These are phyloP conservation scores for Globia sparganii DNA, from an alignment of 2,888 invertebrate species.

Conservation along the genomic window DNA sequence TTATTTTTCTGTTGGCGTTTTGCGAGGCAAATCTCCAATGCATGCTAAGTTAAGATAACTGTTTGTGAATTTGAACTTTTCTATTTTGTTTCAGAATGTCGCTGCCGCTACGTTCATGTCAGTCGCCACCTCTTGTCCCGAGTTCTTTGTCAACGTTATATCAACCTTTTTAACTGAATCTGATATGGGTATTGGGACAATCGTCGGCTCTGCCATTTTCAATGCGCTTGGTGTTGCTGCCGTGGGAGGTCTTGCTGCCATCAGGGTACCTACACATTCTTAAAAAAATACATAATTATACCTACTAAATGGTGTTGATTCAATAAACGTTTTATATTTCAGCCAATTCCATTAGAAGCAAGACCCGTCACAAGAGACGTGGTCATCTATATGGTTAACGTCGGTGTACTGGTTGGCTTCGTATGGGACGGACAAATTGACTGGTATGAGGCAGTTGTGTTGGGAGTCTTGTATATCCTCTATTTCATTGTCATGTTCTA, in stretches of 20 bases:
- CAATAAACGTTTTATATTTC: constrained; percentile 65
- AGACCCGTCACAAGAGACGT: constrained; percentile 96
- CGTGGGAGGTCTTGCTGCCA: constrained; percentile 94
- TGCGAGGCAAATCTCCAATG: not conserved
- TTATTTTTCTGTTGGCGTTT: not conserved
- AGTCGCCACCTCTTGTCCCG: constrained; percentile 98
- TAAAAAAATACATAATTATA: not conserved
- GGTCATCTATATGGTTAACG: constrained; percentile 93
- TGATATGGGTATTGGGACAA: constrained; percentile 96
- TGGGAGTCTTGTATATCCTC: constrained; percentile 93
- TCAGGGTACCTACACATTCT: constrained; percentile 87
- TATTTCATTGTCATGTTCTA: constrained; percentile 94
- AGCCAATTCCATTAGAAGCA: constrained; percentile 95
- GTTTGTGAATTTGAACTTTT: not conserved
- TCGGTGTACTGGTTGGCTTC: constrained; percentile 92
- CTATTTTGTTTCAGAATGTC: constrained; percentile 92
- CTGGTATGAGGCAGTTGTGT: constrained; percentile 94
- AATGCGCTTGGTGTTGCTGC: constrained; percentile 96
- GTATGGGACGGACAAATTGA: constrained; percentile 95
- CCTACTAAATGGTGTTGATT: not conserved
- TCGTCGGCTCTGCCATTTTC: constrained; percentile 96
- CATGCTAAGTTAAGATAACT: not conserved
- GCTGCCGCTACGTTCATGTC: constrained; percentile 99
- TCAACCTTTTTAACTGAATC: constrained; percentile 95
- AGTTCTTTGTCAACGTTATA: constrained; percentile 97